Evolutionary conservation across 64 coral and sea anemone genomes (phyloP).

Genomic region (Orbicella faveolata): DNA sequence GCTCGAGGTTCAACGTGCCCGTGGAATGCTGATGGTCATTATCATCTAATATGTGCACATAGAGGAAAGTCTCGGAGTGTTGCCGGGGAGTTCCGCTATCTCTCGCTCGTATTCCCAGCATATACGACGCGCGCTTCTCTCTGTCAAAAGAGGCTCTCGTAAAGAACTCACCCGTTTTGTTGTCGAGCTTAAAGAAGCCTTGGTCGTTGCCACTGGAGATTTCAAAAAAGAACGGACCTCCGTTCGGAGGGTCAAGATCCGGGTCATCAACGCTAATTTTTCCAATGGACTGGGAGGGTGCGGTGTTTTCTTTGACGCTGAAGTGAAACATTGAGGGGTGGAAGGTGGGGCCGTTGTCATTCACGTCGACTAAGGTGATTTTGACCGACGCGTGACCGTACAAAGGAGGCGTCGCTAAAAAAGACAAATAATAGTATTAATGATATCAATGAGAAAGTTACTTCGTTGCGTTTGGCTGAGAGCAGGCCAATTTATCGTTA

Average conservation of each 20-base stretch:
- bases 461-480: too few species aligned
- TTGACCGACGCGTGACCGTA: constrained; percentile 81
- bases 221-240: constrained; percentile 73
- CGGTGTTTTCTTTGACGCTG: constrained; percentile 68
- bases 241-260: constrained; percentile 73
- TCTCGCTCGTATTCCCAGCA: constrained; percentile 54
- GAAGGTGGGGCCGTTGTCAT: constrained; percentile 89
- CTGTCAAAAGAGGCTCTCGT: constrained; percentile 73
- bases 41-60: constrained; percentile 70
- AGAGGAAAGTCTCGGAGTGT: constrained; percentile 31
- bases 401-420: constrained; percentile 46
- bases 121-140: constrained; percentile 56
- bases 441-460: too few species aligned
- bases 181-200: constrained; percentile 26
- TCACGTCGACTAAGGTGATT: constrained; percentile 70
- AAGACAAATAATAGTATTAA: neutral
- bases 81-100: constrained; percentile 73
- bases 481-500: too few species aligned
- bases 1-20: constrained; percentile 59
- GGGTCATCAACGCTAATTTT: constrained; percentile 76
- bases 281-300: constrained; percentile 47
- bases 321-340: constrained; percentile 39
- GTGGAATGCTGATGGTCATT: constrained; percentile 87
- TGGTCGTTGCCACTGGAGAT: constrained; percentile 63
- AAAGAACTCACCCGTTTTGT: constrained; percentile 40